Percentiles rank a stretch among this genome's conserved stretches.
phyloP scores from a whole-genome alignment of 2,888 invertebrate genomes.

The Chamaedrilus cognettii region DNA sequence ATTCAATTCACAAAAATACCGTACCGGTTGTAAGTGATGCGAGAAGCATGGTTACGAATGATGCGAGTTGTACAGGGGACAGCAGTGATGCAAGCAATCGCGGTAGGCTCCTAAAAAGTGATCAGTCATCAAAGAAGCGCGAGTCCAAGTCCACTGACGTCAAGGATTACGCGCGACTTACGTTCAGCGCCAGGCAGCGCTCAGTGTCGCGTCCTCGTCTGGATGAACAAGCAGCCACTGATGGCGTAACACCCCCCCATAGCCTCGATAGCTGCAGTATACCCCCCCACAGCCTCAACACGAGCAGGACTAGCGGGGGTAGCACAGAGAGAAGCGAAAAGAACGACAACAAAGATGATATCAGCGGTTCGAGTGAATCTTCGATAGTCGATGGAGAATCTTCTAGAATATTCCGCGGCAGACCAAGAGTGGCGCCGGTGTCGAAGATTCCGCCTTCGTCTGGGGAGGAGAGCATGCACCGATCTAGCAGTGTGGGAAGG shows the following conservation, averaged over 20 bases:
- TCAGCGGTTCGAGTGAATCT: neutral
- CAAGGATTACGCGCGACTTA: neutral
- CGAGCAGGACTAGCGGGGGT: too few species aligned
- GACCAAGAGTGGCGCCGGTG: neutral
- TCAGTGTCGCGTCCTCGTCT: neutral
- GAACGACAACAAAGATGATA: neutral
- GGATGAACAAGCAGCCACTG: neutral
- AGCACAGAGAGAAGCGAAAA: neutral
- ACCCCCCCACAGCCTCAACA: too few species aligned
- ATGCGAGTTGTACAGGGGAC: too few species aligned
- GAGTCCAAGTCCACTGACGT: neutral
- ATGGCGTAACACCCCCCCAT: too few species aligned
- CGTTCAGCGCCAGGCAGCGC: conserved; percentile 2
- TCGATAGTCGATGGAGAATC: too few species aligned
- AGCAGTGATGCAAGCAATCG: neutral
- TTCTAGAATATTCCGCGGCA: too few species aligned
- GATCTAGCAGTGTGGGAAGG: neutral
- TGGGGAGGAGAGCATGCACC: neutral
- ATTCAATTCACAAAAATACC: too few species aligned
- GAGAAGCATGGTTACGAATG: too few species aligned
- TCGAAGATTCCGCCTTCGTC: neutral
- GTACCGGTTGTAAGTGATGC: too few species aligned
- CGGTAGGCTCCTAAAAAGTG: neutral
- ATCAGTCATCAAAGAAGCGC: neutral
- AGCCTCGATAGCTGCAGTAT: too few species aligned